Conservation (phyloP, 1,140 invertebrate species). For the Leptonema lineaticorne region DNA sequence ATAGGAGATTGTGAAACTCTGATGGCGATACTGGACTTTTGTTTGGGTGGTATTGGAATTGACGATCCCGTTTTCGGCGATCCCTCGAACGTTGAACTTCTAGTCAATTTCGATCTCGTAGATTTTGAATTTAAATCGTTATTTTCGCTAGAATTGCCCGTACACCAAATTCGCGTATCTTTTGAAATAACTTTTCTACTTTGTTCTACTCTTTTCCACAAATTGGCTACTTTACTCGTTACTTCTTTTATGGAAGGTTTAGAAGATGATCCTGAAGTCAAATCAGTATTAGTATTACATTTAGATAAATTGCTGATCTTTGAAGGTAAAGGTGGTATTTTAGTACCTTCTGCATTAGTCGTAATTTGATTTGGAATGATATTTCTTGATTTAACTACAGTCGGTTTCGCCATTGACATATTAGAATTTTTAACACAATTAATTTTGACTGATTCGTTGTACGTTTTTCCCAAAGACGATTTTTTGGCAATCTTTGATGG, state of each 20-base stretch:
- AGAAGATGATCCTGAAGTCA: conserved; percentile 59
- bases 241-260: conserved; percentile 67
- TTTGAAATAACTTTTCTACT: conserved; percentile 63
- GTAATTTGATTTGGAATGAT: conserved; percentile 58
- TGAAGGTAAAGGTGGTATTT: conserved; percentile 51
- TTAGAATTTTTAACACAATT: conserved; percentile 1
- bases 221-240: conserved; percentile 82
- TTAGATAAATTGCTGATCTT: conserved; percentile 48
- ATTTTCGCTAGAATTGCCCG: conserved; percentile 44
- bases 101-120: conserved; percentile 54
- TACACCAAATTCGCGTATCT: conserved; percentile 68
- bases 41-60: conserved; percentile 46
- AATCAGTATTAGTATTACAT: conserved; percentile 61
- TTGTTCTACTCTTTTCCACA: conserved; percentile 86
- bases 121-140: conserved; percentile 40
- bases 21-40: conserved; percentile 54
- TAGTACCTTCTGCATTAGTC: conserved; percentile 55
- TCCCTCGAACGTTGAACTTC: conserved; percentile 73
- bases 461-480: conserved; percentile 42
- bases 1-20: conserved; percentile 43
- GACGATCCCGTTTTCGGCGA: conserved; percentile 47
- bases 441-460: conserved; percentile 22
- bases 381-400: conserved; percentile 49
- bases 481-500: conserved; percentile 52
- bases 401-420: conserved; percentile 16